Conservation (phyloP, 1,140 invertebrate species). For the Pseudoatta argentina region DNA sequence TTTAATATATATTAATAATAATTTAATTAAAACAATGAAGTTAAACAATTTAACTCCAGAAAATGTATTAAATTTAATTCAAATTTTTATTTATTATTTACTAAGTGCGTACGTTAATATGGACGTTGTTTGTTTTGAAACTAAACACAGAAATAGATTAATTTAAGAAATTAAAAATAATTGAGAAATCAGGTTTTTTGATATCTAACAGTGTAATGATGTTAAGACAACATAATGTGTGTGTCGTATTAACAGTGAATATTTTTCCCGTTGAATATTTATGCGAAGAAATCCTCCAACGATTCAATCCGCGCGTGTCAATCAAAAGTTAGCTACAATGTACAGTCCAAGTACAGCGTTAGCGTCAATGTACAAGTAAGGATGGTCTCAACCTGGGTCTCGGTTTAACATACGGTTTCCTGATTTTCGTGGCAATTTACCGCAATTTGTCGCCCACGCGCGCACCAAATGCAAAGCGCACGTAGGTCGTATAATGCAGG, state of each 20-base stretch:
- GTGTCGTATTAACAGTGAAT: background rate
- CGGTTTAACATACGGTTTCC: conserved; percentile 70
- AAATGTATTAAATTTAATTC: no score
- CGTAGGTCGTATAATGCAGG: conserved; percentile 69
- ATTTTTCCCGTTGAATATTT: background rate
- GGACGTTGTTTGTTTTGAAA: no score
- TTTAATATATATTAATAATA: no score
- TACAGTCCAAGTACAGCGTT: background rate
- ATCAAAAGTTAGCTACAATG: conserved; percentile 28
- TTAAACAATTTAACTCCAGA: no score
- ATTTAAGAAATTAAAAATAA: no score
- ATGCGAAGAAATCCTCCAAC: background rate
- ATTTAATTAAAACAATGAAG: no score
- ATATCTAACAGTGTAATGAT: no score
- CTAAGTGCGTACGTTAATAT: no score
- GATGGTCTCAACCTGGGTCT: background rate
- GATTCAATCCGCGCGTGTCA: conserved; percentile 49
- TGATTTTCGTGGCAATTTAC: conserved; percentile 76
- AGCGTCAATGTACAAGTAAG: background rate
- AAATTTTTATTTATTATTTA: no score
- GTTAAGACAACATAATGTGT: background rate
- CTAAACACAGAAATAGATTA: no score
- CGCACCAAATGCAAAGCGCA: conserved; percentile 67
- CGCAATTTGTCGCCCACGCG: conserved; percentile 73
- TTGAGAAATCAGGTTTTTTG: no score